phyloP scores from a whole-genome alignment of 2,113 vertebrate species.

The Toxostoma redivivum region DNA sequence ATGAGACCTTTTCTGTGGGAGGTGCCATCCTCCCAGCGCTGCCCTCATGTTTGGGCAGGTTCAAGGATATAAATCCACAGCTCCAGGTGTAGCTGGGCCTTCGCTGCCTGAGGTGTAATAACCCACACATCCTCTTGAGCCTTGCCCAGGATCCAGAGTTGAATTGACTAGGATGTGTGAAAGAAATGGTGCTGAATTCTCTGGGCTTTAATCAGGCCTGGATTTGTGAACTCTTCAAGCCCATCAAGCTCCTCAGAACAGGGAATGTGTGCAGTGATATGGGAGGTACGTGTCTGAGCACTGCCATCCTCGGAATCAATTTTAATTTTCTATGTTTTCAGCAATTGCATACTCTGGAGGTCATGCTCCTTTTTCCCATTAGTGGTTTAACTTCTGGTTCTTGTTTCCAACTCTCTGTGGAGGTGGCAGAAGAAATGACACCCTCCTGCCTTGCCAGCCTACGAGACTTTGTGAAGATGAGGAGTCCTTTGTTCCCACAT shows the following conservation, averaged over 20 bases:
- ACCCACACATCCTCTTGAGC: background rate
- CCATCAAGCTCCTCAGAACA: background rate
- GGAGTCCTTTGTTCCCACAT: background rate
- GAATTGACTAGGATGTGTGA: accelerated
- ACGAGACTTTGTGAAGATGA: accelerated
- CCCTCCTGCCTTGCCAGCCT: background rate
- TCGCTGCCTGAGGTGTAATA: background rate
- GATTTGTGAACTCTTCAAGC: background rate
- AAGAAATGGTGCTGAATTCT: background rate
- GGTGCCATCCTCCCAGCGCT: background rate
- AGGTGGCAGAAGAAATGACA: background rate
- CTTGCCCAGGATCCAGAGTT: background rate
- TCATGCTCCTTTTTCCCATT: background rate
- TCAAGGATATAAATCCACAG: background rate
- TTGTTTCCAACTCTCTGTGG: background rate
- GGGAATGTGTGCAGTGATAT: background rate
- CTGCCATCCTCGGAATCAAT: background rate
- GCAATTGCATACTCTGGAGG: background rate
- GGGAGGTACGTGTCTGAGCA: background rate
- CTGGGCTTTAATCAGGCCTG: background rate
- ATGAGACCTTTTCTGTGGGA: background rate
- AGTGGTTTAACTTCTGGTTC: background rate
- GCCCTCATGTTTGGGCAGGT: accelerated
- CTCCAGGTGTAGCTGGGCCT: accelerated
- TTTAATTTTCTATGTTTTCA: background rate